Evolutionary conservation across 1,140 invertebrate species (phyloP).

Genomic region (Anastatus disparis): DNA sequence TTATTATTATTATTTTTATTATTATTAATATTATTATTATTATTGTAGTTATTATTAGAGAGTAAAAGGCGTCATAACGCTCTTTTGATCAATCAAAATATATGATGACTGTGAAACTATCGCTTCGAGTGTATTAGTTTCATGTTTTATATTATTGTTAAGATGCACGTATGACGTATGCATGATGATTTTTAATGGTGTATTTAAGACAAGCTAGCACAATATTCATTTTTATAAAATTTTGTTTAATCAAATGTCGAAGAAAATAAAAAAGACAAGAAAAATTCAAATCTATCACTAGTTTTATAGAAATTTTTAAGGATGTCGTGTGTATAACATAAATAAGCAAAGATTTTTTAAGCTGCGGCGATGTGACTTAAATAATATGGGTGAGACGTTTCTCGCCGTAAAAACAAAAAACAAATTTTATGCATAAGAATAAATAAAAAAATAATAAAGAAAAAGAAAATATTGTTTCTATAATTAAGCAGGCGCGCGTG

Average conservation of each 20-base stretch:
- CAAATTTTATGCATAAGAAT: neutral
- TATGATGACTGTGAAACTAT: conserved; percentile 28
- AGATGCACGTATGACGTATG: conserved; percentile 30
- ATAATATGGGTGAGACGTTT: neutral
- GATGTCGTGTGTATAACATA: conserved; percentile 20
- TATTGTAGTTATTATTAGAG: conserved; percentile 9
- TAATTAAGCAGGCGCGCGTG: neutral
- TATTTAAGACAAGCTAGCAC: neutral
- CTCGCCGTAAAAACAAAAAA: conserved; percentile 6
- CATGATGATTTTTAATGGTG: conserved; percentile 1
- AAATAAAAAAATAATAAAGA: neutral
- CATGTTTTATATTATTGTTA: conserved; percentile 35
- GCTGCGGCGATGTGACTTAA: conserved; percentile 34
- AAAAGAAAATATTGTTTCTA: conserved; percentile 24
- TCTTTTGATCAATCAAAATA: conserved; percentile 37
- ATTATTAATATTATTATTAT: conserved; percentile 17
- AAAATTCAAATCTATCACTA: conserved; percentile 24
- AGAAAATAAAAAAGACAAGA: neutral
- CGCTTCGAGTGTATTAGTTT: conserved; percentile 26
- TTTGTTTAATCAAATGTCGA: conserved; percentile 19
- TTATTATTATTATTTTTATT: conserved; percentile 18
- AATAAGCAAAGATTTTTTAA: conserved; percentile 16
- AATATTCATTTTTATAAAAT: conserved; percentile 22
- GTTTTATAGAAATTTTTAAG: conserved; percentile 22
- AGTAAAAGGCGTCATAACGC: conserved; percentile 10